These are phyloP conservation scores for Calycopis cecrops DNA, from an alignment of 1,140 invertebrate species.

Conservation along the genomic window DNA sequence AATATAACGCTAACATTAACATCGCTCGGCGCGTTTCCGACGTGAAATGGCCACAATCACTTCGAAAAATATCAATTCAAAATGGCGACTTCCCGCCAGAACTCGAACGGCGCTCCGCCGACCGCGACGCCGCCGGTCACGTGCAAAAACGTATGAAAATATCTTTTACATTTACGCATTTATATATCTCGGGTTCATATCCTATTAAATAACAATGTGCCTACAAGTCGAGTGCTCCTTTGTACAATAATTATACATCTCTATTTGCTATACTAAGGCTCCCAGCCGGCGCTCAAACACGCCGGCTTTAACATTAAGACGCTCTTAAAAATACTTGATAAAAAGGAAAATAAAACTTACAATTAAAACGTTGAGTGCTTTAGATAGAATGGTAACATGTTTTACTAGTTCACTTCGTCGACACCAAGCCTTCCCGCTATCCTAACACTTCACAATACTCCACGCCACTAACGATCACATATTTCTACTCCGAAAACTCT, in stretches of 20 bases:
- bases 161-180: slow-evolving; percentile 70
- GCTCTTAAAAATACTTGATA: slow-evolving; percentile 50
- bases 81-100: slow-evolving; percentile 42
- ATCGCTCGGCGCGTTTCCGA: slow-evolving; percentile 40
- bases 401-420: slow-evolving; percentile 39
- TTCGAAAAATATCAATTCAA: slow-evolving; percentile 16
- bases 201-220: slow-evolving; percentile 67
- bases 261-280: slow-evolving; percentile 65
- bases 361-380: slow-evolving; percentile 58
- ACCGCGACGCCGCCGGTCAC: slow-evolving; percentile 51
- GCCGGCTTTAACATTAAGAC: slow-evolving; percentile 33
- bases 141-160: slow-evolving; percentile 75
- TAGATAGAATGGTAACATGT: slow-evolving; percentile 70
- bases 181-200: slow-evolving; percentile 65
- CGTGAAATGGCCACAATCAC: slow-evolving; percentile 35
- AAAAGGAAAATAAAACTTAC: slow-evolving; percentile 53
- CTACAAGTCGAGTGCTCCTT: slow-evolving; percentile 65
- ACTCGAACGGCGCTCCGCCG: slow-evolving; percentile 43
- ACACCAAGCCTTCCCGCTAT: not conserved
- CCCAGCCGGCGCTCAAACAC: slow-evolving; percentile 32
- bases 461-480: slow-evolving; percentile 14
- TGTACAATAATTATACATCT: slow-evolving; percentile 65
- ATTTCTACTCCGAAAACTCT: slow-evolving; percentile 24
- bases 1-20: slow-evolving; percentile 59
- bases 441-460: slow-evolving; percentile 28